phyloP scores from a whole-genome alignment of 2,888 invertebrate genomes.

The Stomorhina lunata region DNA sequence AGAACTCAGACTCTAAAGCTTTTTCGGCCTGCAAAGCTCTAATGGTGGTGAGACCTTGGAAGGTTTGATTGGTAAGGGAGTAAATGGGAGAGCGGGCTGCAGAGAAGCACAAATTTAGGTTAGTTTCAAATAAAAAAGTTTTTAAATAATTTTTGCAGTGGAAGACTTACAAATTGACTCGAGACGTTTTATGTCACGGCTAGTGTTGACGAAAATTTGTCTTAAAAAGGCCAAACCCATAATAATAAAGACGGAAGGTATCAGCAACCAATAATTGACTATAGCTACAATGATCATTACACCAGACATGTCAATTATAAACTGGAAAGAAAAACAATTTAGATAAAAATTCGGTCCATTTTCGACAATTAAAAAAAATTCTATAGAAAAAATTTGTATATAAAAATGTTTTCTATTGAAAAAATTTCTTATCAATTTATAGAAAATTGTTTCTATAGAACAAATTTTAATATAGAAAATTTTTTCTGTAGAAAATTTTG shows the following conservation, averaged over 20 bases:
- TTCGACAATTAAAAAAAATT: too few relatives aligned
- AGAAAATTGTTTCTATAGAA: too few relatives aligned
- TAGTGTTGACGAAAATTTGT: conserved; percentile 81
- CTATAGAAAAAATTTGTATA: too few relatives aligned
- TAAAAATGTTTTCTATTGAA: too few relatives aligned
- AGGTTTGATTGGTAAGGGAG: conserved; percentile 86
- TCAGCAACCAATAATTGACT: conserved; percentile 83
- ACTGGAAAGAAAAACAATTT: conserved; percentile 69
- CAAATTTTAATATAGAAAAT: too few relatives aligned
- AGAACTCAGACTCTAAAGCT: conserved; percentile 83
- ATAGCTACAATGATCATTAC: conserved; percentile 84
- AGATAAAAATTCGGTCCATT: too few relatives aligned
- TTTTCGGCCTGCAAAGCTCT: conserved; percentile 85
- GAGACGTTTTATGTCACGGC: conserved; percentile 81
- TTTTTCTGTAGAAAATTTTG: too few relatives aligned
- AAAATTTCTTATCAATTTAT: too few relatives aligned
- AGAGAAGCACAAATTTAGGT: conserved; percentile 53
- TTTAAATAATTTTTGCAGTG: too few relatives aligned
- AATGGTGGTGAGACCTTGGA: conserved; percentile 89
- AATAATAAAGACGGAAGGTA: conserved; percentile 82
- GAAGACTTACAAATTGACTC: conserved; percentile 78
- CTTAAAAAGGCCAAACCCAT: conserved; percentile 83
- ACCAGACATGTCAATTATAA: conserved; percentile 75
- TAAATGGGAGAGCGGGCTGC: conserved; percentile 89
- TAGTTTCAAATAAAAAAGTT: conserved; percentile 16